Base-by-base conservation (phyloP, 2,888 invertebrate genomes). In the Macaria liturata region DNA sequence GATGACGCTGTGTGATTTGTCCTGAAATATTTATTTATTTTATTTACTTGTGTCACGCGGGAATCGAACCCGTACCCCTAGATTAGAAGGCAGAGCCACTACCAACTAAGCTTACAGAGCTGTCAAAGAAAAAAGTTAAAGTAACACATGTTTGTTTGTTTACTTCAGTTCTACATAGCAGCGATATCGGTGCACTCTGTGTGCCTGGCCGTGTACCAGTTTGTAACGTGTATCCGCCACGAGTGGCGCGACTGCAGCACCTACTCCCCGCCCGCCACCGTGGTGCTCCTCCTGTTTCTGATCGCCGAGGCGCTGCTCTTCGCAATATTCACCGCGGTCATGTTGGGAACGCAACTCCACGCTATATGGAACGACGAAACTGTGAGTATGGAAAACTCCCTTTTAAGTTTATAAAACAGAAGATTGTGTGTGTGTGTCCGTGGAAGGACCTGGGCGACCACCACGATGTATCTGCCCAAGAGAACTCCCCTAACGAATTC, bases 281-380 rank as follows among this genome's bases (percentile, higher is more conserved):
- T 99, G 20, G 96, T 98, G 6, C 92, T 99, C 44, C 89, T 99
- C 50, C 93, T 99, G 57, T 98, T 98, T 81, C 93, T 99, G 40
- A 96, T 97, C 54, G 98, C 98, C 69, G 98, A 99, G 88, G 97
- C 98, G 0, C 93, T 99, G 43, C 94, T 99, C 49, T 99, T 99
- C 91, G 98, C 98, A 31, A 97, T 99, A 70, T 99, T 99, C 88
- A 99, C 99, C 0, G 96, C 96, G 32, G 98, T 99, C 45, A 99
- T 99, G 99, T 95, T 98, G 72, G 97, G 97, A 49, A 98, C 98
- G 0, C 99, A 99, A 86, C 89, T 99, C 45, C 97, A 98, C 80
- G 98, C 99, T 32, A 99, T 99, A 79, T 98, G 98, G 95, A 97
- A 98, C 78, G 99, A 99, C 87, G 98, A 99, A 93, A 99, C 99